phyloP scores from a whole-genome alignment of 2,888 invertebrate species.

The Formica aserva region DNA sequence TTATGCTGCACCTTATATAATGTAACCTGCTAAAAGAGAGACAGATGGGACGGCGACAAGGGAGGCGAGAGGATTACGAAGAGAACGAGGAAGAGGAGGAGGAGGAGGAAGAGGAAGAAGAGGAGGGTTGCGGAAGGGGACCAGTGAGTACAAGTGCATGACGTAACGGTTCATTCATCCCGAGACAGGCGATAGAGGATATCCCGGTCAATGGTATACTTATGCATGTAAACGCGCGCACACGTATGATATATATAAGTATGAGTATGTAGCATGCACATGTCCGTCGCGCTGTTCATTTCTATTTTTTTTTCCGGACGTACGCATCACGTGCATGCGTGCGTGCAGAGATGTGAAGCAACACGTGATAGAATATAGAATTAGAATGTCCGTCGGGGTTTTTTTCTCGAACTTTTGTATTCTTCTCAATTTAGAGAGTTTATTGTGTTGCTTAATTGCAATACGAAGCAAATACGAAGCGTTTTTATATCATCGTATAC shows the following conservation, averaged over 20 bases:
- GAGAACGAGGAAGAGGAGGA: constrained; percentile 68
- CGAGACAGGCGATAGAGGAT: constrained; percentile 84
- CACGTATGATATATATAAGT: constrained; percentile 32
- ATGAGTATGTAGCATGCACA: constrained; percentile 28
- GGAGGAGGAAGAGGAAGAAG: constrained; percentile 61
- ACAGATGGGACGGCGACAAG: constrained; percentile 34
- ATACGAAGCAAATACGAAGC: background rate
- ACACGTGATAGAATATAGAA: constrained; percentile 18
- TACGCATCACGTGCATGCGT: constrained; percentile 44
- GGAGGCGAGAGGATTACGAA: constrained; percentile 72
- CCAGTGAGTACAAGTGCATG: constrained; percentile 84
- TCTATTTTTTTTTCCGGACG: constrained; percentile 25
- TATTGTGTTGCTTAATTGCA: background rate
- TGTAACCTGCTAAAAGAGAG: constrained; percentile 53
- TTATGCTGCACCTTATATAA: constrained; percentile 51
- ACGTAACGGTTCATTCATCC: constrained; percentile 85
- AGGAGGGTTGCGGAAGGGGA: constrained; percentile 73
- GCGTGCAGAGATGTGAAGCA: constrained; percentile 33
- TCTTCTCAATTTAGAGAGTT: background rate
- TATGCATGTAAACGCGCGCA: constrained; percentile 67
- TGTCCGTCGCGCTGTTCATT: constrained; percentile 47
- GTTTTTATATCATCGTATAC: background rate
- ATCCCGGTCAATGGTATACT: constrained; percentile 84
- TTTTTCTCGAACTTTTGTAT: background rate
- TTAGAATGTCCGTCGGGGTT: background rate